These are phyloP conservation scores for Typhlichthys eigenmanni DNA, from an alignment of 2,797 vertebrate genomes.

Conservation along the genomic window DNA sequence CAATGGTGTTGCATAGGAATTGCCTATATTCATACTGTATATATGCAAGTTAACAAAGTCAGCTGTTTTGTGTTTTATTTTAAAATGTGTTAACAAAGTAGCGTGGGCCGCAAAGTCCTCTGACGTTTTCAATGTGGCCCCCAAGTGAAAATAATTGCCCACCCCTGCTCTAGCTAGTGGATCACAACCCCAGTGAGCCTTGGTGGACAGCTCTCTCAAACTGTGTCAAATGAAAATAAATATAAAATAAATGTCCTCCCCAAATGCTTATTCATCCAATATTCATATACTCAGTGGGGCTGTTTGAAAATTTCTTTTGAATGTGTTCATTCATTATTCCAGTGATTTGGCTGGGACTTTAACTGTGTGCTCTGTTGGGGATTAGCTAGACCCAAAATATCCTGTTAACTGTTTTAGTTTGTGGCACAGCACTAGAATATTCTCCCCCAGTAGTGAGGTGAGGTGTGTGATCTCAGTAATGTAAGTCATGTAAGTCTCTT, in stretches of 20 bases:
- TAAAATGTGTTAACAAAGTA: no score
- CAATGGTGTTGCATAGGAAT: no score
- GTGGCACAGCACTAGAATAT: background rate
- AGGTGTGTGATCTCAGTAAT: no score
- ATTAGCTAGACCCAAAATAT: conserved; percentile 17
- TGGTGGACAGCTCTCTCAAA: background rate
- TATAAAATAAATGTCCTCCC: background rate
- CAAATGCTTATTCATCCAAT: conserved; percentile 1
- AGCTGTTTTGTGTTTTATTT: no score
- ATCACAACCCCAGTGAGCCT: background rate
- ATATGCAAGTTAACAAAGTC: no score
- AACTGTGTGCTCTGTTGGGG: conserved; percentile 11
- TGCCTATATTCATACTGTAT: no score
- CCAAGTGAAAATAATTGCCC: no score
- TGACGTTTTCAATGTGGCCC: no score
- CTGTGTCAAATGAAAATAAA: conserved; percentile 1
- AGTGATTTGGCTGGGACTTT: background rate
- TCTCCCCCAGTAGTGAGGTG: background rate
- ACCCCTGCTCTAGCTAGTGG: background rate
- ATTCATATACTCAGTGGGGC: background rate
- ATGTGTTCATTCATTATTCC: conserved; percentile 8
- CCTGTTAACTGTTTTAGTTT: background rate
- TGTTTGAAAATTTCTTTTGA: background rate
- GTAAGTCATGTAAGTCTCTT: no score
- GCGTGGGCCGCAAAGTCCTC: no score